Percentiles rank a stretch among this genome's conserved stretches.
Evolutionary conservation across 2,797 vertebrate species (phyloP).

Genomic region (Synanceia verrucosa): DNA sequence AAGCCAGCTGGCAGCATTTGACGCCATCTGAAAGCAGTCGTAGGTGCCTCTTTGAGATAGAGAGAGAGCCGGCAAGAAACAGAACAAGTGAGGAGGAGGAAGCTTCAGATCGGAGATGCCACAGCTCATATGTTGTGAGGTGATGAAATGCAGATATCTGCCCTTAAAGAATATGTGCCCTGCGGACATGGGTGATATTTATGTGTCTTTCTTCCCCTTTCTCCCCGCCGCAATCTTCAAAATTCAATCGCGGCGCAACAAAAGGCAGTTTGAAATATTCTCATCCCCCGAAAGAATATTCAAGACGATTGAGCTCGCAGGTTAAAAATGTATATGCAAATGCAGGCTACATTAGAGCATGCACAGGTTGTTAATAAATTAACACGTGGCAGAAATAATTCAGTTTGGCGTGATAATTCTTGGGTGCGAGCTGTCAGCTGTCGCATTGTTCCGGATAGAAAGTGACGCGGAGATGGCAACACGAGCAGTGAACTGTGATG

Average conservation of each 20-base stretch:
- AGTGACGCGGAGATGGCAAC: conserved; percentile 86
- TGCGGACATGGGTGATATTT: conserved; percentile 73
- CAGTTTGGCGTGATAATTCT: conserved; percentile 93
- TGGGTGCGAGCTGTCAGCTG: conserved; percentile 91
- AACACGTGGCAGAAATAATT: conserved; percentile 97
- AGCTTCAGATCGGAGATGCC: conserved; percentile 64
- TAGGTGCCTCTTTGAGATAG: conserved; percentile 55
- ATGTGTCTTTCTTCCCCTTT: conserved; percentile 56
- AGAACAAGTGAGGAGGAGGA: conserved; percentile 51
- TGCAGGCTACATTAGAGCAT: conserved; percentile 85
- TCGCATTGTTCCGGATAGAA: conserved; percentile 87
- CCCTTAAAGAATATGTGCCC: conserved; percentile 81
- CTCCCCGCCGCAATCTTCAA: conserved; percentile 51
- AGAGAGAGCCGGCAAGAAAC: conserved; percentile 9
- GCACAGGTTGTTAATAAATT: conserved; percentile 91
- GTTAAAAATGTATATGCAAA: conserved; percentile 91
- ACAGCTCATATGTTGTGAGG: conserved; percentile 75
- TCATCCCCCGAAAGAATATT: conserved; percentile 74
- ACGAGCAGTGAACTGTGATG: conserved; percentile 85
- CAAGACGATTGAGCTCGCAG: conserved; percentile 77
- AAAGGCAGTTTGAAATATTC: conserved; percentile 73
- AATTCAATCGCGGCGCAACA: conserved; percentile 67
- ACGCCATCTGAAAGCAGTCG: conserved; percentile 53
- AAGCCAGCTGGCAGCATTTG: conserved; percentile 55
- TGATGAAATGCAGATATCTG: conserved; percentile 77